Evolutionary conservation across 2,113 vertebrate species (phyloP), one percentile per base, ranked within the genome.

Genomic region (human (Homo sapiens)): DNA sequence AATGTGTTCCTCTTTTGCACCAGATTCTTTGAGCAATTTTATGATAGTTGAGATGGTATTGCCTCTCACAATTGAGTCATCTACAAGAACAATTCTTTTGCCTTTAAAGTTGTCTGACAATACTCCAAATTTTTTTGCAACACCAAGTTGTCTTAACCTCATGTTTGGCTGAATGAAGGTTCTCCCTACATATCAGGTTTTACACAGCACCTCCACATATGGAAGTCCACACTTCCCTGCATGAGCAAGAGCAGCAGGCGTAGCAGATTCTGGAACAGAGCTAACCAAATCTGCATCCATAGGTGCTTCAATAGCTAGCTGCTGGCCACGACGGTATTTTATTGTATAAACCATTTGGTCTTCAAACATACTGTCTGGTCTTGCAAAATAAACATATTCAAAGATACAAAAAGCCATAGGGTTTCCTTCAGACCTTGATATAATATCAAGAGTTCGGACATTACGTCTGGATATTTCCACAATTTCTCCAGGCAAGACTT

Each of bases 281-380:
- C 99, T 99, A 97, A 99, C 99, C 97, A 99, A 97, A 88, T 99
- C 99, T 30, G 99, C 99, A 76, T 99, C 99, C 93, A 99, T 99
- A 0, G 99, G 99, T 16, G 99, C 99, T 98, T 99, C 99, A 3
- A 99, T 98, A 43, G 99, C 99, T 76, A 99, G 98, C 98, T 99
- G 99, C 94, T 99, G 99, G 76, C 99, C 99, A 35, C 99, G 99
- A 92, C 99, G 99, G 89, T 99, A 99, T 94, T 99, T 98, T 73
- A 99, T 99, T 0, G 99, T 99, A 97, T 99, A 99, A 30, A 99
- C 99, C 99, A 99, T 99, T 98, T 99, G 99, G 95, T 99, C 99
- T 99, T 99, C 99, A 98, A 99, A 99, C 92, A 99, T 99, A 88
- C 99, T 99, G 98, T 99, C 99, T 82, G 99, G 99, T 98, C 99